Conservation (phyloP, 2,797 vertebrate genomes). For the Tinamus major region DNA sequence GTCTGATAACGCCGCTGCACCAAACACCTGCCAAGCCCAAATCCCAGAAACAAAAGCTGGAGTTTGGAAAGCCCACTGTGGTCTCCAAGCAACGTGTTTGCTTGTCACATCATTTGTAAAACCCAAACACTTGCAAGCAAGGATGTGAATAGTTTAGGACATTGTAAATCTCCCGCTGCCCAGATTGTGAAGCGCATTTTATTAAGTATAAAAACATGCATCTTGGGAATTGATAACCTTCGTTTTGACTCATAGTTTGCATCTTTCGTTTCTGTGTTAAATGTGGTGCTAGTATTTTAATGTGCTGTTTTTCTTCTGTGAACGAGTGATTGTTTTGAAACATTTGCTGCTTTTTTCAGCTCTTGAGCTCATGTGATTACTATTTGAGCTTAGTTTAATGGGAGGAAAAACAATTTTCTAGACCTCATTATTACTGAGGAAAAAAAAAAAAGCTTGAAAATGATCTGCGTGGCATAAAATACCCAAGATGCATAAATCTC, state of each 20-base stretch:
- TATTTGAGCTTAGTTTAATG: slow-evolving; percentile 43
- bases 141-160: slow-evolving; percentile 63
- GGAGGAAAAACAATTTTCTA: slow-evolving; percentile 20
- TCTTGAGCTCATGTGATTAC: background rate
- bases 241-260: slow-evolving; percentile 50
- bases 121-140: slow-evolving; percentile 44
- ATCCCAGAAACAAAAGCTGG: slow-evolving; percentile 61
- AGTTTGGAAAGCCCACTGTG: slow-evolving; percentile 65
- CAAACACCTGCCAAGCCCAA: slow-evolving; percentile 65
- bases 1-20: slow-evolving; percentile 44
- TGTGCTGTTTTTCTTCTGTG: slow-evolving; percentile 37
- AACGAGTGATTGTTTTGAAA: slow-evolving; percentile 62
- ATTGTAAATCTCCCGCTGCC: slow-evolving; percentile 50
- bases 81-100: slow-evolving; percentile 70
- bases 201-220: slow-evolving; percentile 50
- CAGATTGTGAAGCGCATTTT: slow-evolving; percentile 50
- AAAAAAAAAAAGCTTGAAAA: slow-evolving; percentile 17
- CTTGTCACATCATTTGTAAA: slow-evolving; percentile 70
- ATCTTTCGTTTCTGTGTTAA: slow-evolving; percentile 53
- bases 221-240: slow-evolving; percentile 64
- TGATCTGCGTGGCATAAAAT: background rate
- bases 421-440: background rate
- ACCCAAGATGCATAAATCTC: background rate
- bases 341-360: slow-evolving; percentile 56
- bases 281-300: slow-evolving; percentile 39